Conservation (phyloP, 1,140 invertebrate genomes). For the Halesus radiatus region DNA sequence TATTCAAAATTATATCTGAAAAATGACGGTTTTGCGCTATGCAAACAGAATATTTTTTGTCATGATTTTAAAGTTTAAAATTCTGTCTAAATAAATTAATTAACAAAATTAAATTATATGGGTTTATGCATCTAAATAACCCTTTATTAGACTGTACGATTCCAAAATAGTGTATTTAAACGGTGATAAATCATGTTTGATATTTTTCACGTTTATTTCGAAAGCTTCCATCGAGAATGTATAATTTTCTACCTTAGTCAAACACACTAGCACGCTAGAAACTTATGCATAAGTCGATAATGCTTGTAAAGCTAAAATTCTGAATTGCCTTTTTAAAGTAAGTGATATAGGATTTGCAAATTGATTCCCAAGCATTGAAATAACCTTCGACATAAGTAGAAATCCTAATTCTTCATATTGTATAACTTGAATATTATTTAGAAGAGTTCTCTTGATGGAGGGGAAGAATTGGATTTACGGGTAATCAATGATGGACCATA, state of each 20-base stretch:
- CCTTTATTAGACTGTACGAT: no score
- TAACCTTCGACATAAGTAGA: background rate
- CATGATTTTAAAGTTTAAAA: no score
- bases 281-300: conserved; percentile 33
- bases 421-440: conserved; percentile 11
- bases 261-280: conserved; percentile 38
- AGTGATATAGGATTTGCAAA: conserved; percentile 20
- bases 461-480: background rate
- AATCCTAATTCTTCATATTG: conserved; percentile 9
- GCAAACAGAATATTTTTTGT: no score
- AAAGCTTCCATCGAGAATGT: background rate
- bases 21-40: no score
- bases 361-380: conserved; percentile 14
- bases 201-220: no score
- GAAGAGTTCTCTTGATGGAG: background rate
- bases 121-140: no score
- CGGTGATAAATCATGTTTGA: no score
- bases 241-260: conserved; percentile 3
- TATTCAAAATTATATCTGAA: no score
- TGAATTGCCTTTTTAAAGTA: conserved; percentile 48
- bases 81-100: no score
- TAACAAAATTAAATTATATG: no score
- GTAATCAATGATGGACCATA: conserved; percentile 28
- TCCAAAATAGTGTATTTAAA: no score
- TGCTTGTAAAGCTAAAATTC: conserved; percentile 45